phyloP scores from a whole-genome alignment of 2,888 invertebrate genomes.

The Synergus laeviventris region DNA sequence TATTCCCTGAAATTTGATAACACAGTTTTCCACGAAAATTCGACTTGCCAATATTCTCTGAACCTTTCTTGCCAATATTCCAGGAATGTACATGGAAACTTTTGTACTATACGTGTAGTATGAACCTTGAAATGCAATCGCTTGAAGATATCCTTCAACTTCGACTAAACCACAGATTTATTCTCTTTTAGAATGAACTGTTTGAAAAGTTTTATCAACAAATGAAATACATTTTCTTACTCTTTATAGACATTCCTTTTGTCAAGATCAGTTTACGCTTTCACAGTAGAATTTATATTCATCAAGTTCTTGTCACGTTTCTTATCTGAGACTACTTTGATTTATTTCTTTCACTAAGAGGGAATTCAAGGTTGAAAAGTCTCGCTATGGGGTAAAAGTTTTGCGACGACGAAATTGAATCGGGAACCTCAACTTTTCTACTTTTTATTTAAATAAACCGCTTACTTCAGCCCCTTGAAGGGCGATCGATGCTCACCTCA shows the following conservation, averaged over 20 bases:
- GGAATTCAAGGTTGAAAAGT: constrained; percentile 34
- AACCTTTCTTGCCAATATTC: no score
- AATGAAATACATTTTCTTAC: background rate
- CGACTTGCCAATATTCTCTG: no score
- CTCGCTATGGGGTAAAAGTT: constrained; percentile 32
- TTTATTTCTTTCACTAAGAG: constrained; percentile 26
- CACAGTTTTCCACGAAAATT: no score
- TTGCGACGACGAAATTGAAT: constrained; percentile 24
- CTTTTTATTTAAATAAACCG: constrained; percentile 36
- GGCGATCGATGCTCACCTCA: constrained; percentile 28
- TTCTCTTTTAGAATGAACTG: background rate
- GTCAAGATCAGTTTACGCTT: constrained; percentile 14
- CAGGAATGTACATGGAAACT: no score
- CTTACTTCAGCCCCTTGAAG: constrained; percentile 20
- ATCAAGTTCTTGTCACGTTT: constrained; percentile 30
- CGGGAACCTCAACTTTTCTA: background rate
- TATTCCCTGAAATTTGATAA: no score
- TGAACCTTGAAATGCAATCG: background rate
- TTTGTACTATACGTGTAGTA: no score
- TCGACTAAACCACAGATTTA: background rate
- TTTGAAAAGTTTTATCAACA: background rate
- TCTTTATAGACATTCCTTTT: background rate
- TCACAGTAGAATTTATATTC: constrained; percentile 12
- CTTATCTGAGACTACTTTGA: constrained; percentile 27
- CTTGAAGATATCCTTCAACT: background rate